These are phyloP conservation scores for Poecilobothrus nobilitatus DNA, from an alignment of 2,888 invertebrate genomes.

Conservation along the genomic window DNA sequence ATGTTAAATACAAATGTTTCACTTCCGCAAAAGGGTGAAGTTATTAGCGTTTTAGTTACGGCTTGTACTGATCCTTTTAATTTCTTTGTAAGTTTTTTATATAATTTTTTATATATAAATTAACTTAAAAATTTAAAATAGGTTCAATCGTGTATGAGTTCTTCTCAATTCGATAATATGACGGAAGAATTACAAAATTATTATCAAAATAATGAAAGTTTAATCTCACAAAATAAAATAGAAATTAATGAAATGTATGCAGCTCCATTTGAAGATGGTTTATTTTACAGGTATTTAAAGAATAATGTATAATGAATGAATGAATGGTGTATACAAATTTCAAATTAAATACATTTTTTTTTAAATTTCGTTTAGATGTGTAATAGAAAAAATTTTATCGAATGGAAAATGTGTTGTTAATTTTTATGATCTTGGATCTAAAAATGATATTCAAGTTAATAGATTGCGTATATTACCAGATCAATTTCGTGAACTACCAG, in stretches of 20 bases:
- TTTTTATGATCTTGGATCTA: conserved; percentile 58
- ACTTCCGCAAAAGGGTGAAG: conserved; percentile 44
- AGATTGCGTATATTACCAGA: conserved; percentile 49
- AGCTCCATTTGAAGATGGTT: conserved; percentile 54
- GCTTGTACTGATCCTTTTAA: conserved; percentile 63
- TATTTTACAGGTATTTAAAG: conserved; percentile 79
- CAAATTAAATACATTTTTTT: neutral
- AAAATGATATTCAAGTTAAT: conserved; percentile 48
- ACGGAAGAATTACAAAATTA: conserved; percentile 58
- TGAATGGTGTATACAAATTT: conserved; percentile 30
- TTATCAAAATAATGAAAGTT: conserved; percentile 50
- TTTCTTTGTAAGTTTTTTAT: conserved; percentile 34
- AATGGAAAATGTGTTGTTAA: conserved; percentile 47
- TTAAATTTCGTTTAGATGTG: neutral
- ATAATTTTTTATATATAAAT: neutral
- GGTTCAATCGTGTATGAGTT: conserved; percentile 48
- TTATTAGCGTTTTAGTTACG: conserved; percentile 62
- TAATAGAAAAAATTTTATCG: conserved; percentile 30
- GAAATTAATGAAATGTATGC: conserved; percentile 58
- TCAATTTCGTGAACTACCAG: conserved; percentile 52
- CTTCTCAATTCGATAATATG: conserved; percentile 48
- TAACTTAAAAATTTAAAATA: conserved; percentile 27
- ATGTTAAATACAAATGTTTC: conserved; percentile 28
- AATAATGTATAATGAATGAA: no score
- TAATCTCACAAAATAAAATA: conserved; percentile 46